These are phyloP conservation scores for Mus spretus DNA, from an alignment of 2,797 vertebrate species.

Conservation along the genomic window DNA sequence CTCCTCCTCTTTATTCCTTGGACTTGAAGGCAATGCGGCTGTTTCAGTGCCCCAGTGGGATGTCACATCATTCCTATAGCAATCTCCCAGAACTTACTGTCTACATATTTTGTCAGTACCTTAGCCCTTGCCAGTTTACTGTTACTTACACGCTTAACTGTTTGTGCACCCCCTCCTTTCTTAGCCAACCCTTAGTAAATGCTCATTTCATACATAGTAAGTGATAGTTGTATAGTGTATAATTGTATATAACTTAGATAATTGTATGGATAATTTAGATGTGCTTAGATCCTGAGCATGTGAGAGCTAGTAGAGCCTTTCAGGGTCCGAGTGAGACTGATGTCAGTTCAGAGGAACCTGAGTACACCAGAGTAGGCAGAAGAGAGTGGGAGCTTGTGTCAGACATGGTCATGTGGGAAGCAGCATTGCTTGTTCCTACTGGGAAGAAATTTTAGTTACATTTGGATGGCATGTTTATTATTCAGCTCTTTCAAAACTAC, in stretches of 20 bases:
- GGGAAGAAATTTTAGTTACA: slow-evolving; percentile 68
- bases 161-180: background rate
- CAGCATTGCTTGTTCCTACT: background rate
- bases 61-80: background rate
- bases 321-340: background rate
- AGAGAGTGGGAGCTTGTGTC: fast-evolving
- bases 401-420: background rate
- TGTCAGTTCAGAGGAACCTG: background rate
- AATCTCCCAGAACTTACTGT: background rate
- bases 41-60: background rate
- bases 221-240: background rate
- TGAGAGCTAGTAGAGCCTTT: background rate
- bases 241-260: background rate
- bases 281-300: background rate
- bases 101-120: background rate
- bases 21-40: background rate
- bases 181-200: background rate
- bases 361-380: background rate
- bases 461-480: slow-evolving; percentile 59
- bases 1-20: background rate
- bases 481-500: slow-evolving; percentile 72
- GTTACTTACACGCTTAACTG: background rate
- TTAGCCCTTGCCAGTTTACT: background rate
- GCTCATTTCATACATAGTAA: background rate
- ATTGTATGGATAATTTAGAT: background rate